Conservation (phyloP, 2,888 invertebrate species). For the Crepidodera aurea region DNA sequence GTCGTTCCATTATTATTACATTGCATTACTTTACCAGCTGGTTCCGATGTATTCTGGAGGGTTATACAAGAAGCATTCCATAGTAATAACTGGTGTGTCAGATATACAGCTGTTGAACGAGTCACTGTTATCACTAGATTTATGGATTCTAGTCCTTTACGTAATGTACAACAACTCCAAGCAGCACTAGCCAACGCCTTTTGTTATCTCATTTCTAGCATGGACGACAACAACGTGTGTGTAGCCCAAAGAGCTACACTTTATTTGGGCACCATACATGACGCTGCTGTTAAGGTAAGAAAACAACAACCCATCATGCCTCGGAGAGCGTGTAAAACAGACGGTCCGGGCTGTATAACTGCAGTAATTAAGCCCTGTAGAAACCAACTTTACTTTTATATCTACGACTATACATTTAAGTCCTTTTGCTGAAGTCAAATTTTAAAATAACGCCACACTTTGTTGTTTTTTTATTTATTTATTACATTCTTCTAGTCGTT, state of each 20-base stretch:
- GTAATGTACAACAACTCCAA: slow-evolving; percentile 84
- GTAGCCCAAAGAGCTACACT: slow-evolving; percentile 94
- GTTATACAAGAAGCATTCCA: slow-evolving; percentile 96
- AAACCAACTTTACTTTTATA: too few relatives aligned
- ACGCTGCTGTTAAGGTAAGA: slow-evolving; percentile 80
- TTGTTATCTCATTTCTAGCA: slow-evolving; percentile 93
- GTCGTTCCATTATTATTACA: slow-evolving; percentile 93
- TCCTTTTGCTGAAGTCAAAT: too few relatives aligned
- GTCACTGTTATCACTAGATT: slow-evolving; percentile 92
- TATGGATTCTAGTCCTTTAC: slow-evolving; percentile 88
- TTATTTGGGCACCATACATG: slow-evolving; percentile 92
- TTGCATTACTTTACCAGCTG: slow-evolving; percentile 92
- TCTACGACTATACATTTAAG: too few relatives aligned
- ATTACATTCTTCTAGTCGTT: slow-evolving; percentile 75
- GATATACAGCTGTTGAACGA: slow-evolving; percentile 95
- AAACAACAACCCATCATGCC: too few relatives aligned
- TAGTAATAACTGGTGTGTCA: slow-evolving; percentile 83
- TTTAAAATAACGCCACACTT: too few relatives aligned
- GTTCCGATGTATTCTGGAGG: slow-evolving; percentile 95
- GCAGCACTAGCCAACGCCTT: slow-evolving; percentile 96
- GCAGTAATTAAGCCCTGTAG: too few relatives aligned
- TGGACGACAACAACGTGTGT: slow-evolving; percentile 94
- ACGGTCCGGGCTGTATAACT: too few relatives aligned
- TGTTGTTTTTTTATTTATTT: too few relatives aligned
- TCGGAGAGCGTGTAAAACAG: too few relatives aligned